These are phyloP conservation scores for Tuta absoluta DNA, from an alignment of 2,888 invertebrate genomes.

Conservation along the genomic window DNA sequence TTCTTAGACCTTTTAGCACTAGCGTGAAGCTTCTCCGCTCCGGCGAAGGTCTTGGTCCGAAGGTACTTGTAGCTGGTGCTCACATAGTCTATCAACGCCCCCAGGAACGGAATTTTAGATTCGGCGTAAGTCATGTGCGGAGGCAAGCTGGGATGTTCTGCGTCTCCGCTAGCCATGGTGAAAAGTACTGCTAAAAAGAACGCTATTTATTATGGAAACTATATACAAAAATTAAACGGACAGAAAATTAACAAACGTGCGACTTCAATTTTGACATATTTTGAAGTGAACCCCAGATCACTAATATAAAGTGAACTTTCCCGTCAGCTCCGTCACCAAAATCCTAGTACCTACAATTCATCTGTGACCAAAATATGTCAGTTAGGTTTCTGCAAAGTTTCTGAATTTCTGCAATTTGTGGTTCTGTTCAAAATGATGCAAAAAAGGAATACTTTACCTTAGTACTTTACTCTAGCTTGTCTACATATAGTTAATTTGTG, in stretches of 20 bases:
- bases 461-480: too few relatives aligned
- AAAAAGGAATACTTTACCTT: too few relatives aligned
- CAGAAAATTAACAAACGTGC: neutral
- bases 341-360: too few relatives aligned
- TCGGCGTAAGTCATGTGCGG: constrained; percentile 59
- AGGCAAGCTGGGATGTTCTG: neutral
- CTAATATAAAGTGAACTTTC: too few relatives aligned
- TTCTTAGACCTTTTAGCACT: constrained; percentile 38
- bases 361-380: too few relatives aligned
- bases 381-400: too few relatives aligned
- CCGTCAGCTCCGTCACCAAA: neutral
- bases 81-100: constrained; percentile 66
- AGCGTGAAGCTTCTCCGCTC: constrained; percentile 55
- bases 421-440: too few relatives aligned
- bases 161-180: constrained; percentile 8
- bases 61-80: constrained; percentile 61
- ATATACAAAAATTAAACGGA: neutral
- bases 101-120: constrained; percentile 60
- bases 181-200: neutral
- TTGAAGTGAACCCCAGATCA: too few relatives aligned
- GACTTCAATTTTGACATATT: constrained; percentile 14
- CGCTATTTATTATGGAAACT: too few relatives aligned
- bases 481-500: too few relatives aligned
- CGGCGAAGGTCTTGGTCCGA: constrained; percentile 49
- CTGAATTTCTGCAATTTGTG: too few relatives aligned